phyloP scores from a whole-genome alignment of 2,797 vertebrate species.

The Syngnathus rostellatus region DNA sequence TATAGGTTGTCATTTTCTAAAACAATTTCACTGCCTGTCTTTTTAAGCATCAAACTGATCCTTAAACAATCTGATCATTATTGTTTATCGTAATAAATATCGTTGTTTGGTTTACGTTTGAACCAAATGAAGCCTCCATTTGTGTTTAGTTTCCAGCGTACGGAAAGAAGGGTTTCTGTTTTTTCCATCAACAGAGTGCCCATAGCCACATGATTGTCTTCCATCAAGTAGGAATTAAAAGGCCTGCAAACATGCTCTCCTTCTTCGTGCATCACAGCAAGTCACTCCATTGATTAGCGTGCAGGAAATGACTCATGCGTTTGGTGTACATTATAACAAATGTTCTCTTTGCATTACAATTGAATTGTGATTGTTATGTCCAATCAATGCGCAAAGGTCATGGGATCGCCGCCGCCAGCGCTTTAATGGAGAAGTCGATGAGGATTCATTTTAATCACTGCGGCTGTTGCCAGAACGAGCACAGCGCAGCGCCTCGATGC shows the following conservation, averaged over 20 bases:
- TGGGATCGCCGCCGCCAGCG: constrained; percentile 96
- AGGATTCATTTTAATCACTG: constrained; percentile 99
- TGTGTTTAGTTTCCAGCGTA: constrained; percentile 15
- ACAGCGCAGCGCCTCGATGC: constrained; percentile 80
- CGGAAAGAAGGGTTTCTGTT: constrained; percentile 49
- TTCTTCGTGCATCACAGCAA: constrained; percentile 66
- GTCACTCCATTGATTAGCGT: constrained; percentile 91
- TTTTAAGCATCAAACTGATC: too few relatives aligned
- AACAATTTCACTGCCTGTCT: too few relatives aligned
- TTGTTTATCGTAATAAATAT: too few relatives aligned
- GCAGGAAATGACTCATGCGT: constrained; percentile 97
- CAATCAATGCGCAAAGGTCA: constrained; percentile 99
- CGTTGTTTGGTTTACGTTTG: too few relatives aligned
- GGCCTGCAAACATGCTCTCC: constrained; percentile 54
- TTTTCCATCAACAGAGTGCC: constrained; percentile 56
- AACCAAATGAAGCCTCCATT: too few relatives aligned
- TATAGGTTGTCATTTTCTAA: too few relatives aligned
- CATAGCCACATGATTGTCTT: constrained; percentile 70
- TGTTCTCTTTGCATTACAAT: constrained; percentile 99
- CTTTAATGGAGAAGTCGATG: constrained; percentile 99
- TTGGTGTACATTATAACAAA: constrained; percentile 99
- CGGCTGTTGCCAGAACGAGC: constrained; percentile 91
- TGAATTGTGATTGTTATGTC: constrained; percentile 99
- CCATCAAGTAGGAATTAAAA: constrained; percentile 70
- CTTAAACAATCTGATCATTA: too few relatives aligned